Percentiles rank a stretch among this genome's conserved stretches.
Evolutionary conservation across 1,140 invertebrate genomes (phyloP).

Genomic region (Aphidius gifuensis): DNA sequence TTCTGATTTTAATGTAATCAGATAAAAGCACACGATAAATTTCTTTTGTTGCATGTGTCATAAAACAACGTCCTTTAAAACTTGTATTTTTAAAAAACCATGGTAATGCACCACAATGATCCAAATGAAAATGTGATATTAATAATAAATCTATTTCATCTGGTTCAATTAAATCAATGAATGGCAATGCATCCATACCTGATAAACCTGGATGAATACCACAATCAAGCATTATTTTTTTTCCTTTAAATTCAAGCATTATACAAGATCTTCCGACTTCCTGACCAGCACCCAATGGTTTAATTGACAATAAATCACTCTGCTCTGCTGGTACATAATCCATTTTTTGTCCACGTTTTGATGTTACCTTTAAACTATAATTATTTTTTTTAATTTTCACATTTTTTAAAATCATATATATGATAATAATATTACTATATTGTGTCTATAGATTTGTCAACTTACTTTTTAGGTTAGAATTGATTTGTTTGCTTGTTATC

Average conservation of each 20-base stretch:
- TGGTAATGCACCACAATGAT: constrained; percentile 96
- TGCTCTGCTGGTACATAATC: constrained; percentile 74
- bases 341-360: constrained; percentile 62
- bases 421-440: too few relatives aligned
- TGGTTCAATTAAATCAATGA: constrained; percentile 95
- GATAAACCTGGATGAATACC: constrained; percentile 97
- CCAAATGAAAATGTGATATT: constrained; percentile 98
- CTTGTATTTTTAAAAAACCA: constrained; percentile 98
- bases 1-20: constrained; percentile 99
- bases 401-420: too few relatives aligned
- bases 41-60: constrained; percentile 99
- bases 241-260: constrained; percentile 98
- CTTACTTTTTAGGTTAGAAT: too few relatives aligned
- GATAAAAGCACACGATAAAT: constrained; percentile 98
- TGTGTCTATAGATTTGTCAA: too few relatives aligned
- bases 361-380: constrained; percentile 40
- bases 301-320: constrained; percentile 79
- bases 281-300: constrained; percentile 93
- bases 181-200: constrained; percentile 96
- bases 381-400: background rate
- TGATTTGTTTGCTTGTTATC: too few relatives aligned
- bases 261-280: constrained; percentile 99
- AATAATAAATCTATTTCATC: constrained; percentile 95
- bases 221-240: constrained; percentile 98
- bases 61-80: constrained; percentile 97